Base-by-base conservation (phyloP, 2,797 vertebrate genomes). In the Diplodus puntazzo region DNA sequence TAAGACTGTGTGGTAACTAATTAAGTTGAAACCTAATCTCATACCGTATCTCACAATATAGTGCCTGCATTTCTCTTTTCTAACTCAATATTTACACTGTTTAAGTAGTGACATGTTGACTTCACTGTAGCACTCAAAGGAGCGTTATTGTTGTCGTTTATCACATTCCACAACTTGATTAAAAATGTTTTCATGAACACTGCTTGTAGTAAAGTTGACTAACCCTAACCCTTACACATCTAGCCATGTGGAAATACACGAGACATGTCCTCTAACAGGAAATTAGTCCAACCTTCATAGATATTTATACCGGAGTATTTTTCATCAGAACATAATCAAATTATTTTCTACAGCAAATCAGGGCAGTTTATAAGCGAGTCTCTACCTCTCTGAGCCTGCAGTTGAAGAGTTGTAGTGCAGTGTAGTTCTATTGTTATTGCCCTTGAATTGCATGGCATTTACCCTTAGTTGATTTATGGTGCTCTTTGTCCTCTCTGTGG, bases 1-100 rank as follows among this genome's bases (percentile, higher is more conserved):
- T 99, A 91, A 95, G 95, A 64, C 9, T 3, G 8, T 0, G 4
- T 39, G 16, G 34, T 16, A 23, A 46, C 12, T 43, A 18, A 46
- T 21, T n/a, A 11, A 13, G 8, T 54, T 73, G 7, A 66, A 13
- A 60, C 45, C 46, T 42, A 3, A 42, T n/a, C 68, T 60, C n/a
- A 73, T 3, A 62, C 13, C 21, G 50, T 2, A 20, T 20, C 27
- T 27, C 27, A 4, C 46, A n/a, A 21, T n/a, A 67, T 53, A 48
- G 23, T 62, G 43, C 23, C 30, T 34, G 2, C 2, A 21, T 21
- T 34, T 55, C 11, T 8, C 1, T 39, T 12, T 52, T 23, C 43
- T n/a, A 30, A 11, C 11, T 14, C 7, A 17, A 52, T 68, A 21
- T 48, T 49, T 68, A 9, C 2, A 5, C 30, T 6, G 20, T 61